phyloP scores from a whole-genome alignment of 2,113 vertebrate genomes.

The Pavo muticus region DNA sequence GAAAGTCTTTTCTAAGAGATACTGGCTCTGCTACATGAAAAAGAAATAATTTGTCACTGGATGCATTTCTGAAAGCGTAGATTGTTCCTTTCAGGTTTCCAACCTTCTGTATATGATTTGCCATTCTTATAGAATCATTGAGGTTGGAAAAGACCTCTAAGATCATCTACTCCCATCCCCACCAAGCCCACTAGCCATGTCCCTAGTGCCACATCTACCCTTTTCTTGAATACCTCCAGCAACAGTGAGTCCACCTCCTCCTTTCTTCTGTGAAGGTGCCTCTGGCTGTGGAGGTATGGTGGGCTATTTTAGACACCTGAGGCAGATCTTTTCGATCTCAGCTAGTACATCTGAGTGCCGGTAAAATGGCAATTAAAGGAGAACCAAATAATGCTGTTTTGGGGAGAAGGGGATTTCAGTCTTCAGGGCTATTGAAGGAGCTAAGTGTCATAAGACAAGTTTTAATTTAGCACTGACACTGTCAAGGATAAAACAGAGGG shows the following conservation, averaged over 20 bases:
- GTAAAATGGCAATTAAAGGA: neutral
- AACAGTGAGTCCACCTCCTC: no score
- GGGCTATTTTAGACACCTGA: neutral
- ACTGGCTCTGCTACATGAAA: neutral
- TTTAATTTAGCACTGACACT: neutral
- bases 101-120: neutral
- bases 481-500: neutral
- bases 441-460: neutral
- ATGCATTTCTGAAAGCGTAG: neutral
- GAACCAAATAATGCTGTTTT: neutral
- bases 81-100: neutral
- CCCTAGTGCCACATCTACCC: no score
- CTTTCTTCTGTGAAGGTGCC: neutral
- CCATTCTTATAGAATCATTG: neutral
- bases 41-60: neutral
- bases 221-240: no score
- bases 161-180: no score
- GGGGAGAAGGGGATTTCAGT: neutral
- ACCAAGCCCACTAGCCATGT: no score
- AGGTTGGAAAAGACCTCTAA: no score
- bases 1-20: neutral
- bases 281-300: accelerated
- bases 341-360: neutral
- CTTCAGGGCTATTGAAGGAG: neutral
- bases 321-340: neutral